Percentiles rank a stretch among this genome's conserved stretches.
phyloP scores from a whole-genome alignment of 2,888 invertebrate genomes.

The Trachelus troglodyta region DNA sequence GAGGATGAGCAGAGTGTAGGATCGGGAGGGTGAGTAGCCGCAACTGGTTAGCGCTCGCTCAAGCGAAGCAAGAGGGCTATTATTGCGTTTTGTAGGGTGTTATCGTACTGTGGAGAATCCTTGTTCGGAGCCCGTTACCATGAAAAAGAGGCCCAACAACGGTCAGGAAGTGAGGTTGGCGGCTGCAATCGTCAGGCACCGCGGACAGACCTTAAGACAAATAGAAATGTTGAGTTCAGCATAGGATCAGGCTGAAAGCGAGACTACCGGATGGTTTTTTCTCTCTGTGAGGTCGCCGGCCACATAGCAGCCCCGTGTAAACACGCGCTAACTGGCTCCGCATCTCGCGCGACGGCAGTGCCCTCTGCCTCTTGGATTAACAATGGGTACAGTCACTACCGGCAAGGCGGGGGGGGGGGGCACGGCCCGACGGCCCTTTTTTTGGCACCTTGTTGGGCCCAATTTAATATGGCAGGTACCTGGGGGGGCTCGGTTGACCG shows the following conservation, averaged over 20 bases:
- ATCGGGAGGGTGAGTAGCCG: constrained; percentile 20
- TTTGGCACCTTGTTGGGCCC: too few species aligned
- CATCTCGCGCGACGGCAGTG: constrained; percentile 20
- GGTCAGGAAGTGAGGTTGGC: neutral
- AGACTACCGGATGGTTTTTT: too few species aligned
- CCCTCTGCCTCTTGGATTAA: constrained; percentile 14
- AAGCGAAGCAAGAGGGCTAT: constrained; percentile 33
- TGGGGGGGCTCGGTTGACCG: too few species aligned
- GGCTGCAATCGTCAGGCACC: constrained; percentile 6
- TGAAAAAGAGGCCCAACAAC: neutral
- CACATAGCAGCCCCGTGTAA: constrained; percentile 65
- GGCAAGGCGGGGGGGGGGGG: too few species aligned
- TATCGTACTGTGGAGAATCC: too few species aligned
- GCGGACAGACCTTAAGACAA: constrained; percentile 53
- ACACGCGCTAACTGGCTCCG: constrained; percentile 64
- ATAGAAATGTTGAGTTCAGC: constrained; percentile 58
- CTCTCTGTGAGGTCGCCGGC: constrained; percentile 57
- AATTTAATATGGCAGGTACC: too few species aligned
- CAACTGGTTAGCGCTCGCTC: constrained; percentile 28
- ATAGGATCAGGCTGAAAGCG: neutral
- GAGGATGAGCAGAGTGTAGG: too few species aligned
- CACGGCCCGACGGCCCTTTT: too few species aligned
- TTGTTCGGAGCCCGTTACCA: constrained; percentile 10
- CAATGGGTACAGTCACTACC: too few species aligned
- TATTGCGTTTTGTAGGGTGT: constrained; percentile 21